phyloP scores from a whole-genome alignment of 2,888 invertebrate species.

The Hipparchia sbordonii region DNA sequence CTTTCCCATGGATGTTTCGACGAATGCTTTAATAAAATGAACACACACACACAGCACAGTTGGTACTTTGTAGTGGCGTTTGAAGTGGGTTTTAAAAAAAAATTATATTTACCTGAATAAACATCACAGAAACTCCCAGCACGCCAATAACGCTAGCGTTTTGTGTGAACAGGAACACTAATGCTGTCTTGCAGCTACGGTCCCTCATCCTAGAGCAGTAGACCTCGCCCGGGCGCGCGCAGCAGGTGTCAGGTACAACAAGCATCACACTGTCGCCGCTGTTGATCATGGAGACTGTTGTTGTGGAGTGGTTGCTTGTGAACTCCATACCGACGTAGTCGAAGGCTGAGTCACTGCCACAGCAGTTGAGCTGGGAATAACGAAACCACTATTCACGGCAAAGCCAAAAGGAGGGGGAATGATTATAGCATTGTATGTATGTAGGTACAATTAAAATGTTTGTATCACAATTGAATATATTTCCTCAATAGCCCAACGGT shows the following conservation, averaged over 20 bases:
- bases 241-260: conserved; percentile 62
- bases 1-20: too few relatives aligned
- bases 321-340: conserved; percentile 64
- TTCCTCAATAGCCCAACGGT: too few relatives aligned
- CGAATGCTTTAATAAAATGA: too few relatives aligned
- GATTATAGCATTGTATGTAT: too few relatives aligned
- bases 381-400: background rate
- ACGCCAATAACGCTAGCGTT: conserved; percentile 71
- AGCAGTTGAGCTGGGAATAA: conserved; percentile 66
- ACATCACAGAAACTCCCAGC: conserved; percentile 74
- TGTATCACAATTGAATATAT: too few relatives aligned
- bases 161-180: conserved; percentile 60
- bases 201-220: conserved; percentile 56
- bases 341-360: conserved; percentile 62
- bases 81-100: too few relatives aligned
- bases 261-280: conserved; percentile 50
- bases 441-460: too few relatives aligned
- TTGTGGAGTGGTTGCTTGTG: conserved; percentile 55
- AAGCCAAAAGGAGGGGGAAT: background rate
- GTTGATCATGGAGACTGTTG: conserved; percentile 50
- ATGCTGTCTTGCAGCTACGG: conserved; percentile 58
- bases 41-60: too few relatives aligned
- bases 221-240: conserved; percentile 46
- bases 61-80: too few relatives aligned
- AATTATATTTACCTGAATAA: conserved; percentile 59